Evolutionary conservation across 2,797 vertebrate genomes (phyloP), one percentile per base, ranked within the genome.

Genomic region (Rallus crepitans): DNA sequence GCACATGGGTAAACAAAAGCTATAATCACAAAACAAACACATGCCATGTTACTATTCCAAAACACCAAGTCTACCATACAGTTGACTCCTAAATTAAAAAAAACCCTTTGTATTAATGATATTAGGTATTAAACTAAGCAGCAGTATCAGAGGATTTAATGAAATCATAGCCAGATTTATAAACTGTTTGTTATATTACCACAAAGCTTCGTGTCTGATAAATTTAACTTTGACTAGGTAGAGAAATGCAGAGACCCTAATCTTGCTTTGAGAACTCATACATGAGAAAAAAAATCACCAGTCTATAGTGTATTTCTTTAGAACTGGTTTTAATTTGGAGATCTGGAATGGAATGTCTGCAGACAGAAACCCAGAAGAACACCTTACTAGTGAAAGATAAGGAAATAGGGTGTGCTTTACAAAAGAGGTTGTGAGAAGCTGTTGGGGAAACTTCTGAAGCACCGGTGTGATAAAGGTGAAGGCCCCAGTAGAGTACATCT

Each of bases 1-100:
- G 80, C 2, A 72, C 81, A 94, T 30, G 55, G 64, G 31, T 82
- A 93, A 97, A 94, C 87, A 93, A 96, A 94, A 94, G 87, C 94
- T 94, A 31, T 69, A 93, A 94, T 93, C 82, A 72, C 53, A 61
- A 82, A 87, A 82, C 45, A 75, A 96, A 90, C 80, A 65, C 9
- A 72, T 83, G 24, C 55, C 71, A 9, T 69, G 33, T 47, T 48
- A 57, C 78, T 87, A 68, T 72, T 95, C 53, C 5, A 5, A 81
- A 94, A 30, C 8, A 91, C 30, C 11, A 87, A 87, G 19, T 70
- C 48, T 72, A 84, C 89, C 53, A 31, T 75, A 52, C 11, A 25
- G 35, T 90, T 25, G 20, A 30, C 10, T 86, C 56, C 7, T 65
- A 66, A 87, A 69, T 31, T 2, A 21, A 73, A 91, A 68, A 39